Conservation (phyloP, 2,797 vertebrate species). For the Distichodus sexfasciatus region DNA sequence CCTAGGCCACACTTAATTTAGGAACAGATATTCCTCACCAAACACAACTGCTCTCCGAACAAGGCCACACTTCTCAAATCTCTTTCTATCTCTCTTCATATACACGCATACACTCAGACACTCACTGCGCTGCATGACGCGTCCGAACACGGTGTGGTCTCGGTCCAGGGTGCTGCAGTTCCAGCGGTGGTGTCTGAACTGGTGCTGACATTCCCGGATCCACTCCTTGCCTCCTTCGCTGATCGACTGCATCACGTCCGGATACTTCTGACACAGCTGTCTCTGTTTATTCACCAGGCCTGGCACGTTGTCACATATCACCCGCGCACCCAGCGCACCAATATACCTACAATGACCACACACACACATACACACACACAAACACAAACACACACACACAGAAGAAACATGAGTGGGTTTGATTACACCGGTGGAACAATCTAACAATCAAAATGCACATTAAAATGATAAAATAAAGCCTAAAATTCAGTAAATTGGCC, state of each 20-base stretch:
- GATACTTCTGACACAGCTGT: slow-evolving; percentile 93
- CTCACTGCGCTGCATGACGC: slow-evolving; percentile 93
- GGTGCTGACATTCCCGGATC: slow-evolving; percentile 97
- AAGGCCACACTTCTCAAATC: too few relatives aligned
- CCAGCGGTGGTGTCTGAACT: slow-evolving; percentile 98
- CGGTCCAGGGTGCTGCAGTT: slow-evolving; percentile 97
- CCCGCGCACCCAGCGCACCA: slow-evolving; percentile 88
- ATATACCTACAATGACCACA: slow-evolving; percentile 83
- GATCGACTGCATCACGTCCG: slow-evolving; percentile 97
- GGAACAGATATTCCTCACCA: too few relatives aligned
- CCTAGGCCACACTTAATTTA: too few relatives aligned
- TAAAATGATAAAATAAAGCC: background rate
- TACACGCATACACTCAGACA: slow-evolving; percentile 42
- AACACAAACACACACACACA: too few relatives aligned
- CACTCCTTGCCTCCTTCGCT: slow-evolving; percentile 95
- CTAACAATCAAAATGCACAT: too few relatives aligned
- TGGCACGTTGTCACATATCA: slow-evolving; percentile 97
- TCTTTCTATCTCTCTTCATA: background rate
- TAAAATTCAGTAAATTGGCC: too few relatives aligned
- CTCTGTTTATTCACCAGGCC: slow-evolving; percentile 95
- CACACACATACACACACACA: too few relatives aligned
- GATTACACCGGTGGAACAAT: too few relatives aligned
- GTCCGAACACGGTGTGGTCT: slow-evolving; percentile 95
- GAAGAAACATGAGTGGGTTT: too few relatives aligned
- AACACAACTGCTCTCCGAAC: too few relatives aligned